Percentiles rank a stretch among this genome's conserved stretches.
Conservation (phyloP, 1,140 invertebrate species). For the Pseudachorutes palmiensis region DNA sequence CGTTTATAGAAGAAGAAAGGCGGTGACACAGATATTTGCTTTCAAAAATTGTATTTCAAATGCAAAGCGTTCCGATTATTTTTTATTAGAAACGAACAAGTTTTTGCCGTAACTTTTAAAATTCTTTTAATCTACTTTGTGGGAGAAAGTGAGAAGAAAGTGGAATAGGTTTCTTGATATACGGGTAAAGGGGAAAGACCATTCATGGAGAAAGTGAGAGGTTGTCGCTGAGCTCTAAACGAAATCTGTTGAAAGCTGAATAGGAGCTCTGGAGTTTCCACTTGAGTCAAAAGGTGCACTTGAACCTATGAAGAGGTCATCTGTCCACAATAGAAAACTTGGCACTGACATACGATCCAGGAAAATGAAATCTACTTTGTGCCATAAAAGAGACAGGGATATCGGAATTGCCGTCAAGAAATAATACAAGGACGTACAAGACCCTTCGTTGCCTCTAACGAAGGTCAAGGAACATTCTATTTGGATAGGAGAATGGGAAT, state of each 20-base stretch:
- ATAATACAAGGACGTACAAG: no score
- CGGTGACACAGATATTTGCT: no score
- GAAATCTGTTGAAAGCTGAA: neutral
- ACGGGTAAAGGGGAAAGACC: neutral
- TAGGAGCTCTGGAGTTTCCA: neutral
- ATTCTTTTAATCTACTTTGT: constrained; percentile 1
- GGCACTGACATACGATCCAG: constrained; percentile 34
- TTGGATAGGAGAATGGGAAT: no score
- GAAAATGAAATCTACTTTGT: neutral
- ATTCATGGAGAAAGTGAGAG: constrained; percentile 7
- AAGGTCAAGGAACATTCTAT: no score
- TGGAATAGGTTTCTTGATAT: no score
- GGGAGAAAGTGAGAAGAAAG: neutral
- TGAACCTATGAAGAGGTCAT: constrained; percentile 37
- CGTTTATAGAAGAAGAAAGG: no score
- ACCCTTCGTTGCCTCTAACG: no score
- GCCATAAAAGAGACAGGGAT: neutral
- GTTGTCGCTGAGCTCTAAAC: neutral
- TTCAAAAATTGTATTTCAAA: no score
- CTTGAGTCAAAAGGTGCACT: constrained; percentile 20
- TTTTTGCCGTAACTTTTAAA: no score
- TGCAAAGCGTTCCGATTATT: no score
- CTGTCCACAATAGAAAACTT: constrained; percentile 34
- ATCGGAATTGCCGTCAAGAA: neutral
- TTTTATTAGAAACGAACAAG: neutral